Conservation (phyloP, 2,797 vertebrate genomes). For the Gadopsis bispinosus region DNA sequence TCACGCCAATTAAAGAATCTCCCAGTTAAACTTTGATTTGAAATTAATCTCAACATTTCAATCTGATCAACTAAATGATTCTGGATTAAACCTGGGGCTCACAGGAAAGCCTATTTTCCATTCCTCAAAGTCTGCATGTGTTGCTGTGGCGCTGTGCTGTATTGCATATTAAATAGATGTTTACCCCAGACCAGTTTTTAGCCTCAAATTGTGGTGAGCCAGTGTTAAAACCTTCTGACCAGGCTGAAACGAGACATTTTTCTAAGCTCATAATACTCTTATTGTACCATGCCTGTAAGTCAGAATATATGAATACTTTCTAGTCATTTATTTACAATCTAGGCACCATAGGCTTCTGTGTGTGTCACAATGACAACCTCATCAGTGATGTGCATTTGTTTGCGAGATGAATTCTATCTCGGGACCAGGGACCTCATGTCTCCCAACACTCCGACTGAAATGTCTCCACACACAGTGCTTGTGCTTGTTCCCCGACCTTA, state of each 20-base stretch:
- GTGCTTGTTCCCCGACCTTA: conserved; percentile 55
- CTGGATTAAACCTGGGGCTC: neutral
- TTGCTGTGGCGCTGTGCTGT: neutral
- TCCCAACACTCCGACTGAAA: conserved; percentile 16
- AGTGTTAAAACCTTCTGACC: too few species aligned
- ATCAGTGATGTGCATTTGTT: conserved; percentile 22
- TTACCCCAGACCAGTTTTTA: too few species aligned
- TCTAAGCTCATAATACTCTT: neutral
- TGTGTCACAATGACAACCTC: conserved; percentile 9
- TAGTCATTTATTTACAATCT: neutral
- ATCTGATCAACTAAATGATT: neutral
- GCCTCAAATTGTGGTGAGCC: too few species aligned
- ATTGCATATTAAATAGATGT: too few species aligned
- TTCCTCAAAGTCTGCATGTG: too few species aligned
- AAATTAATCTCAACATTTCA: neutral
- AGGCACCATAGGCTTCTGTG: neutral
- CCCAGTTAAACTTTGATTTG: neutral
- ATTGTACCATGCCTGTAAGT: neutral
- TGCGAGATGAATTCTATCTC: conserved; percentile 20
- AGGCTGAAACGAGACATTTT: too few species aligned
- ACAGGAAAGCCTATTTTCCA: too few species aligned
- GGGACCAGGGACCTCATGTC: conserved; percentile 10
- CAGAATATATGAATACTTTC: neutral
- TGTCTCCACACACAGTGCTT: conserved; percentile 31
- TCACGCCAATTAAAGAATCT: neutral